These are phyloP conservation scores for Rissa tridactyla DNA, from an alignment of 2,113 vertebrate genomes.

Conservation along the genomic window DNA sequence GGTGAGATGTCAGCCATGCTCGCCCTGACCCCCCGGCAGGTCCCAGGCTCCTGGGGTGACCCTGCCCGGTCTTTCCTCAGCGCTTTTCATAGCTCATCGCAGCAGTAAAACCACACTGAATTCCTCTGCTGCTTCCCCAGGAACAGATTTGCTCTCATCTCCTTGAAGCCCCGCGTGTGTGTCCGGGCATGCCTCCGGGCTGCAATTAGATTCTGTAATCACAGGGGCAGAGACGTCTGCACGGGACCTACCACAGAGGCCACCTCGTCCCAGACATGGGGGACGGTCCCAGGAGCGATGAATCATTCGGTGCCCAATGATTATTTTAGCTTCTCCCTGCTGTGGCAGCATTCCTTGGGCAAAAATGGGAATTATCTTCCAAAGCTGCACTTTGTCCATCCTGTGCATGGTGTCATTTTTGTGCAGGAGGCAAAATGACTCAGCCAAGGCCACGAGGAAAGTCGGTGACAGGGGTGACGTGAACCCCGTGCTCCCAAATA, in stretches of 20 bases:
- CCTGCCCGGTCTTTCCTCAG: neutral
- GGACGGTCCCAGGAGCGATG: neutral
- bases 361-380: neutral
- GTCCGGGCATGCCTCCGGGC: neutral
- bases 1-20: neutral
- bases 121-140: neutral
- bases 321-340: neutral
- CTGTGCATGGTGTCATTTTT: neutral
- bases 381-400: no score
- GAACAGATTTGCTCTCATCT: neutral
- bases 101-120: neutral
- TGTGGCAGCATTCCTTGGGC: neutral
- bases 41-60: neutral
- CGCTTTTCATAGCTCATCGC: accelerated
- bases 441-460: neutral
- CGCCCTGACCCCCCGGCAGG: neutral
- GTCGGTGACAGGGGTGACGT: accelerated
- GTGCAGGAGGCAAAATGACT: neutral
- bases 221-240: neutral
- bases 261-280: accelerated
- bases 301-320: neutral
- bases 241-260: neutral
- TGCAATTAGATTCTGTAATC: neutral
- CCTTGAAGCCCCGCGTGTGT: neutral
- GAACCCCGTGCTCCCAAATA: neutral